These are phyloP conservation scores for Limnodromus scolopaceus DNA, from an alignment of 2,797 vertebrate genomes.

Conservation along the genomic window DNA sequence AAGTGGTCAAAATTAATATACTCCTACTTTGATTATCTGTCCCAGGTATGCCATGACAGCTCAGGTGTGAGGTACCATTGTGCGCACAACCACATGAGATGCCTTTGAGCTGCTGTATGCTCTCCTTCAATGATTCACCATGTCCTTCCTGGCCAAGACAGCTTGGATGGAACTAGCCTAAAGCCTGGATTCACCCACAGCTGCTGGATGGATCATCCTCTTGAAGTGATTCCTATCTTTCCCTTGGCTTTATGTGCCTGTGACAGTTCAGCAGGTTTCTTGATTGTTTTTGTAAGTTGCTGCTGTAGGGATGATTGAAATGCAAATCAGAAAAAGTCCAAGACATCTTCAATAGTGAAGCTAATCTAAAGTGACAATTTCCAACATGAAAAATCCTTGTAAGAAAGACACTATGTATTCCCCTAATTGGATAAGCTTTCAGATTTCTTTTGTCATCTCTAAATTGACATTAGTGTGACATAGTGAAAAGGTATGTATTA, in stretches of 20 bases:
- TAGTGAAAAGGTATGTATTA: neutral
- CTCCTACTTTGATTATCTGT: neutral
- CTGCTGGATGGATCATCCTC: neutral
- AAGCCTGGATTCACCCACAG: neutral
- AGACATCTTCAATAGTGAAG: neutral
- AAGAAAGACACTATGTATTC: neutral
- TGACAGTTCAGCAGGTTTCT: neutral
- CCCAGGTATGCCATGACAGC: neutral
- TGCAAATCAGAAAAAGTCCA: neutral
- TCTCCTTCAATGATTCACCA: neutral
- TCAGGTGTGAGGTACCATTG: neutral
- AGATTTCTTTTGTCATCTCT: neutral
- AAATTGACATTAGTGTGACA: neutral
- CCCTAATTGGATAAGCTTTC: neutral
- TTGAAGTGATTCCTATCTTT: neutral
- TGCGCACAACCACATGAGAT: rapidly evolving
- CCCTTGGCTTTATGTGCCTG: neutral
- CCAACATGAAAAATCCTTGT: neutral
- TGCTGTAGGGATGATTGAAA: constrained; percentile 15
- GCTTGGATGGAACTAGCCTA: neutral
- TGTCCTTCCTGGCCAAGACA: neutral
- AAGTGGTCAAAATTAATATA: neutral
- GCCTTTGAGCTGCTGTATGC: neutral
- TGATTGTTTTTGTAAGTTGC: constrained; percentile 1
- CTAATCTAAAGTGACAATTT: constrained; percentile 24